These are phyloP conservation scores for Sphinx pinastri DNA, from an alignment of 2,888 invertebrate genomes.

Conservation along the genomic window DNA sequence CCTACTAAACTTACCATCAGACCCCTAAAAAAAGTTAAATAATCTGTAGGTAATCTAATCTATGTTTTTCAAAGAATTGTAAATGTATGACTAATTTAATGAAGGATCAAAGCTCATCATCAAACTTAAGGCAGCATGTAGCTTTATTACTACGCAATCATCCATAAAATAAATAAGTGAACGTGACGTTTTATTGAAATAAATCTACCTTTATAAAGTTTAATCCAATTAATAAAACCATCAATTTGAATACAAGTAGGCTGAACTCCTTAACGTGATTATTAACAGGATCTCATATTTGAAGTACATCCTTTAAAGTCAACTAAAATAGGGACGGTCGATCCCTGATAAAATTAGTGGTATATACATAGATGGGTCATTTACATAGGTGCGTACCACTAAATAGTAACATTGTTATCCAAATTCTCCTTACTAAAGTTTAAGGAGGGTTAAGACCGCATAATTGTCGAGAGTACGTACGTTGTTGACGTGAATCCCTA, in stretches of 20 bases:
- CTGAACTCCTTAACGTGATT: background rate
- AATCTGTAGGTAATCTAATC: too few relatives aligned
- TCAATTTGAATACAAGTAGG: background rate
- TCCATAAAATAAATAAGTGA: too few relatives aligned
- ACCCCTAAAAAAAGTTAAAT: too few relatives aligned
- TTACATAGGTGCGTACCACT: conserved; percentile 17
- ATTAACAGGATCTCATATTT: conserved; percentile 18
- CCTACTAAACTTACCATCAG: too few relatives aligned
- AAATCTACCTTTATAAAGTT: too few relatives aligned
- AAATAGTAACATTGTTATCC: conserved; percentile 35
- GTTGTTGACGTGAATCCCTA: conserved; percentile 7
- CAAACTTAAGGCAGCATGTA: too few relatives aligned
- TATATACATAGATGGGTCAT: conserved; percentile 18
- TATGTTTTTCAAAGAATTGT: too few relatives aligned
- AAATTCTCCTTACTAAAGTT: conserved; percentile 35
- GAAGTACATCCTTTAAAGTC: conserved; percentile 4
- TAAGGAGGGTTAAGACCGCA: conserved; percentile 34
- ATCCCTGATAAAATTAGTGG: conserved; percentile 38
- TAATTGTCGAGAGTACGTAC: conserved; percentile 9
- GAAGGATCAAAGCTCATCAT: too few relatives aligned
- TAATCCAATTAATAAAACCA: background rate
- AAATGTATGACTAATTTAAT: too few relatives aligned
- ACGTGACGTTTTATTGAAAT: too few relatives aligned
- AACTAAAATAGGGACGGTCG: conserved; percentile 13
- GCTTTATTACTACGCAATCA: too few relatives aligned